Evolutionary conservation across 1,140 invertebrate genomes (phyloP), one percentile per base, ranked within the genome.

Genomic region (Drosophila kohkoa): DNA sequence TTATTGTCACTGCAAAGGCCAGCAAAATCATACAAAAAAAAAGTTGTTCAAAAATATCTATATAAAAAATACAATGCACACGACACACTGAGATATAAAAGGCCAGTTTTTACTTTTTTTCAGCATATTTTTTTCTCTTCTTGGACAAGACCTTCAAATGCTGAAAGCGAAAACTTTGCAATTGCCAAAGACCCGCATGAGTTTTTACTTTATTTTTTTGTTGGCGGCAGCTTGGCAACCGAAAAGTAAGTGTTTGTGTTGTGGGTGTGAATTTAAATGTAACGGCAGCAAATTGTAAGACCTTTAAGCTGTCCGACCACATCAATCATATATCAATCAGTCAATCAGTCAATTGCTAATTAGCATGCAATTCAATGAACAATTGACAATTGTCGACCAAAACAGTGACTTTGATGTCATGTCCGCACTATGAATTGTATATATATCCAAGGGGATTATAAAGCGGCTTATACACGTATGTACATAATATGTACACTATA

Each of bases 311-410:
- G 51, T 48, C 25, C 55, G 67, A 71, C 71, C 71, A 72, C 65
- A 60, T 43, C 68, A 32, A 52, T 13, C 71, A 64, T 49, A 46
- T 46, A 71, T 71, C 67, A 69, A 72, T 67, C 68, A 54, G 7
- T 68, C 82, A 71, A 65, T 41, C 16, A 49, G n/a, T 63, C 68
- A 79, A 87, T 65, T 59, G 16, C 75, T 87, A 86, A 86, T 86
- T 86, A 86, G 82, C 82, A 86, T 86, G 82, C 82, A 79, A 87
- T 86, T 76, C 82, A 87, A 52, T 60, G 57, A 79, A 82, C 79
- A 87, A 86, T 88, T 88, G 79, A 74, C 78, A 75, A 75, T 71
- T 78, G 79, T 71, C 65, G 80, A 62, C 59, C 80, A 74, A 57
- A 25, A 73, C 67, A 45, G 52, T 41, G 60, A 65, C 67, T 82